Percentiles rank a stretch among this genome's conserved stretches.
Conservation (phyloP, 1,140 invertebrate genomes). For the Drosophila kanapiae region DNA sequence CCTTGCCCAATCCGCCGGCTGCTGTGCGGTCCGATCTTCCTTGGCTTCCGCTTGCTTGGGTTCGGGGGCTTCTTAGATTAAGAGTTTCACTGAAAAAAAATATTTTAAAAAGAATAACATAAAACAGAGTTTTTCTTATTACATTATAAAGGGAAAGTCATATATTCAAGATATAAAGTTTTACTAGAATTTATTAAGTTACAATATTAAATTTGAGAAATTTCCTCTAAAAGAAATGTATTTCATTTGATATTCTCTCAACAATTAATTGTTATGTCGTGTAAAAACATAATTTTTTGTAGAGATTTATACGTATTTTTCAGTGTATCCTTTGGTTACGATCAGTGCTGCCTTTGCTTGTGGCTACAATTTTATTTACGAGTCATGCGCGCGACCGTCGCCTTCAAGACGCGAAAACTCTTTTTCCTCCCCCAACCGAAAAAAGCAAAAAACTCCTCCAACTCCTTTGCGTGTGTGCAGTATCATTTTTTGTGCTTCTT, state of each 20-base stretch:
- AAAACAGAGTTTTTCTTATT: not conserved
- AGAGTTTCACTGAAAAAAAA: constrained; percentile 19
- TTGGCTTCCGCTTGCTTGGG: constrained; percentile 63
- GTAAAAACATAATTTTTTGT: not conserved
- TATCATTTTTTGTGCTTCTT: constrained; percentile 12
- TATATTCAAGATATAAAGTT: not conserved
- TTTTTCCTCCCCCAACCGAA: constrained; percentile 8
- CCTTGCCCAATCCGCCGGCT: constrained; percentile 61
- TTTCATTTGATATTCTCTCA: not conserved
- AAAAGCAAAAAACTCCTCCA: not conserved
- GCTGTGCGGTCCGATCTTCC: constrained; percentile 66
- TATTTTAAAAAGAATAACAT: not conserved
- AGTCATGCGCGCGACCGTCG: constrained; percentile 75
- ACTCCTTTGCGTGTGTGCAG: constrained; percentile 61
- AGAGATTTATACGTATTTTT: not conserved
- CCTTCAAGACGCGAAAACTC: constrained; percentile 54
- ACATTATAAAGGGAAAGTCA: not conserved
- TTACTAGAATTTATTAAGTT: not conserved
- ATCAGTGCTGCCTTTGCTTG: constrained; percentile 45
- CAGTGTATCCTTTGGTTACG: constrained; percentile 8
- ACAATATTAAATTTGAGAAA: not conserved
- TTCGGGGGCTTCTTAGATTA: constrained; percentile 22
- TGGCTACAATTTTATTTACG: constrained; percentile 84
- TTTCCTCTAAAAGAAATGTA: not conserved
- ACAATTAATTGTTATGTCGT: no score